Evolutionary conservation across 2,888 invertebrate genomes (phyloP).

Genomic region (Danaus chrysippus): DNA sequence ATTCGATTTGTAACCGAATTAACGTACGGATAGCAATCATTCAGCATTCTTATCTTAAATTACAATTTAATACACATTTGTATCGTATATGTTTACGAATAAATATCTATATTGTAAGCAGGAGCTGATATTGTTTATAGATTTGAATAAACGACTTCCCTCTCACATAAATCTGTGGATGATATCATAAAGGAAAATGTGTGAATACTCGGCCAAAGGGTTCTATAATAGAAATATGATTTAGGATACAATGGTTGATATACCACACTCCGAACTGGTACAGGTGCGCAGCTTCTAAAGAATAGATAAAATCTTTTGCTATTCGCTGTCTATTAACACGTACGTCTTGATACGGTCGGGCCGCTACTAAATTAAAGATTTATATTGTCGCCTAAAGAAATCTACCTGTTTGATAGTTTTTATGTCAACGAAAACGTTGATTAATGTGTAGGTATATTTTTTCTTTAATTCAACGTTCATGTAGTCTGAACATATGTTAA

Average conservation of each 20-base stretch:
- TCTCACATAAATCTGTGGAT: slow-evolving; percentile 32
- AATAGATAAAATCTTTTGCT: slow-evolving; percentile 28
- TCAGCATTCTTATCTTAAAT: too few relatives aligned
- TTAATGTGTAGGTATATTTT: neutral
- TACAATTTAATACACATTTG: too few relatives aligned
- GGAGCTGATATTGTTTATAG: neutral
- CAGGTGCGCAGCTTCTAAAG: slow-evolving; percentile 38
- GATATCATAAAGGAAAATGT: slow-evolving; percentile 20
- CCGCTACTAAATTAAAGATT: slow-evolving; percentile 20
- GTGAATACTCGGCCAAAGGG: slow-evolving; percentile 43
- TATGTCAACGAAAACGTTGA: neutral
- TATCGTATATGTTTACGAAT: too few relatives aligned
- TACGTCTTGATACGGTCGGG: slow-evolving; percentile 12
- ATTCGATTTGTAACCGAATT: too few relatives aligned
- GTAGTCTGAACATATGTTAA: too few relatives aligned
- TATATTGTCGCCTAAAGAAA: slow-evolving; percentile 19
- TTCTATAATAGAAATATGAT: slow-evolving; percentile 43
- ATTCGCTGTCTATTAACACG: slow-evolving; percentile 34
- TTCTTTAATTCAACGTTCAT: neutral
- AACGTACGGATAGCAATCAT: too few relatives aligned
- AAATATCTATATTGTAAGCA: too few relatives aligned
- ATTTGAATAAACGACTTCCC: slow-evolving; percentile 8
- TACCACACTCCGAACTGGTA: slow-evolving; percentile 28
- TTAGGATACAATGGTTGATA: slow-evolving; percentile 38
- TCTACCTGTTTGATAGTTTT: neutral